These are phyloP conservation scores for Chalcosyrphus nemorum DNA, from an alignment of 2,888 invertebrate species.

Conservation along the genomic window DNA sequence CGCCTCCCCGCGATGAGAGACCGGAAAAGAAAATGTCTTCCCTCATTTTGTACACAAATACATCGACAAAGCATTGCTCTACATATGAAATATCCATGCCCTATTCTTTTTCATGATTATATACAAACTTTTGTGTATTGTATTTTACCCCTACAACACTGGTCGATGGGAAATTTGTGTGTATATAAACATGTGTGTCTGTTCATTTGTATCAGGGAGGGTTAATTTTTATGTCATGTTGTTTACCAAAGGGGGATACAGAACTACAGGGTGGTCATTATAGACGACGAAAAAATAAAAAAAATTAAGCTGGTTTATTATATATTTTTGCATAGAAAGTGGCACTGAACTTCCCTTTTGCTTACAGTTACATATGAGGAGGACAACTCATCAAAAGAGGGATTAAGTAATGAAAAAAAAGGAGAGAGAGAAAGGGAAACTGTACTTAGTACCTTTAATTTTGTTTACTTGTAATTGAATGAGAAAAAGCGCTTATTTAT, in stretches of 20 bases:
- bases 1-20: constrained; percentile 47
- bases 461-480: constrained; percentile 65
- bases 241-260: constrained; percentile 58
- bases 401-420: constrained; percentile 2
- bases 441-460: constrained; percentile 50
- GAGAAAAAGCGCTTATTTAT: constrained; percentile 35
- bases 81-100: constrained; percentile 77
- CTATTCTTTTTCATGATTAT: constrained; percentile 61
- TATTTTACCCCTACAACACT: constrained; percentile 57
- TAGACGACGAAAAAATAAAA: too few species aligned
- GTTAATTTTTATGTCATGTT: constrained; percentile 64
- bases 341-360: constrained; percentile 68
- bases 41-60: constrained; percentile 51
- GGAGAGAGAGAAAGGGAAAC: constrained; percentile 34
- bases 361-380: not conserved
- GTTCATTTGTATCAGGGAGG: constrained; percentile 48
- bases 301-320: too few species aligned
- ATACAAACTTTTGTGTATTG: constrained; percentile 17
- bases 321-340: constrained; percentile 33
- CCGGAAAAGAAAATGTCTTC: constrained; percentile 72
- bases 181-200: constrained; percentile 26
- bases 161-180: constrained; percentile 55
- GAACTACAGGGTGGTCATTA: constrained; percentile 66
- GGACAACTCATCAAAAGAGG: not conserved
- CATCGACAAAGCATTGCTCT: constrained; percentile 73